These are phyloP conservation scores for Pterophyllum scalare DNA, from an alignment of 2,113 vertebrate genomes.

Conservation along the genomic window DNA sequence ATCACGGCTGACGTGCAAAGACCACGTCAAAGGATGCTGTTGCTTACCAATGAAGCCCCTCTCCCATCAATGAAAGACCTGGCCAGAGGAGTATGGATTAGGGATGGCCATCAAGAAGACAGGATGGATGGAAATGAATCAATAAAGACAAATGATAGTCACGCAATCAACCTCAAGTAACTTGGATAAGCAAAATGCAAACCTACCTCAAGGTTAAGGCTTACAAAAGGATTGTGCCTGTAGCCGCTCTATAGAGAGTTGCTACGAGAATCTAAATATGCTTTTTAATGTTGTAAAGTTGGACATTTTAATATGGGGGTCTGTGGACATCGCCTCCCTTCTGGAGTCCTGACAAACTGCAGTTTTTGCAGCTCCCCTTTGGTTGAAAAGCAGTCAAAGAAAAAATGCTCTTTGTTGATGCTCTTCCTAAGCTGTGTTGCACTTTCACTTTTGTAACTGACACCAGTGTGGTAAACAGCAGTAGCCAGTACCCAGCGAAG, in stretches of 20 bases:
- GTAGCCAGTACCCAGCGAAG: not conserved
- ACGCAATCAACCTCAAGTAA: not conserved
- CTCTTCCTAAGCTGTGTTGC: not conserved
- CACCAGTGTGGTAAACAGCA: not conserved
- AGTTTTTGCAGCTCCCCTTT: not conserved
- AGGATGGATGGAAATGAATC: not conserved
- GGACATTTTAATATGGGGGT: not conserved
- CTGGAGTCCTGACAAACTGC: not conserved
- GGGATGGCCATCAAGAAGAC: not conserved
- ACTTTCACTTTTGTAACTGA: not conserved
- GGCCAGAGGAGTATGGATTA: not conserved
- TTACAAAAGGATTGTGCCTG: not conserved
- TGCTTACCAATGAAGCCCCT: not conserved
- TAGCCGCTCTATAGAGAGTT: not conserved
- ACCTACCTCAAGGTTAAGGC: not conserved
- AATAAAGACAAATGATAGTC: not conserved
- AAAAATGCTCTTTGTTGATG: not conserved
- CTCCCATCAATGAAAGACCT: not conserved
- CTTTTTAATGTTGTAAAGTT: constrained; percentile 1
- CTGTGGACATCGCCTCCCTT: not conserved
- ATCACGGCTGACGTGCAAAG: not conserved
- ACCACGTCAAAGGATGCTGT: not conserved
- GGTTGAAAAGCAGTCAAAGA: not conserved
- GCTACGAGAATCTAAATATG: not conserved
- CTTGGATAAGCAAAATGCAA: not conserved